phyloP scores from a whole-genome alignment of 2,888 invertebrate species.

The Subacronicta megacephala region DNA sequence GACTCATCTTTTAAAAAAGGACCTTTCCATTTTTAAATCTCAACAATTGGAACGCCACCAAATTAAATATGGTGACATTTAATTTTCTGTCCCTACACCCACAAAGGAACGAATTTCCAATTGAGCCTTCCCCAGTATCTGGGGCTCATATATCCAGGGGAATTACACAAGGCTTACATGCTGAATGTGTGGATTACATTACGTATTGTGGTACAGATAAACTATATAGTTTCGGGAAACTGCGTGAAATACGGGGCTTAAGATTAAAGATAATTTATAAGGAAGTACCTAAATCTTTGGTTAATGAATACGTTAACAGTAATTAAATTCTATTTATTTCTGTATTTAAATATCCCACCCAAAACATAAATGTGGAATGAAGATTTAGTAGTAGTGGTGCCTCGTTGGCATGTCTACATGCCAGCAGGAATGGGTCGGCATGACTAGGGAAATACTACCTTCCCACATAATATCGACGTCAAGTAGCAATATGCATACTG shows the following conservation, averaged over 20 bases:
- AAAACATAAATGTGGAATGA: too few species aligned
- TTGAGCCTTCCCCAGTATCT: slow-evolving; percentile 37
- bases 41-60: slow-evolving; percentile 3
- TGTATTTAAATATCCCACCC: too few species aligned
- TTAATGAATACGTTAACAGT: too few species aligned
- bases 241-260: slow-evolving; percentile 6
- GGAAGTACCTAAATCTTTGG: neutral
- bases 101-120: slow-evolving; percentile 42
- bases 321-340: too few species aligned
- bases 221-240: slow-evolving; percentile 23
- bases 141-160: slow-evolving; percentile 45
- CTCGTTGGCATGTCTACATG: too few species aligned
- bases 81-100: slow-evolving; percentile 19
- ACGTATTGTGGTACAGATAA: slow-evolving; percentile 36
- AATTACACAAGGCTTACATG: slow-evolving; percentile 47
- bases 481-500: too few species aligned
- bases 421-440: too few species aligned
- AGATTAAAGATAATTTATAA: neutral
- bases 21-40: neutral
- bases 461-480: too few species aligned
- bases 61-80: slow-evolving; percentile 25
- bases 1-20: neutral
- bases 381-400: too few species aligned
- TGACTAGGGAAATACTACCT: too few species aligned
- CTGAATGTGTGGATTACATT: slow-evolving; percentile 43